Evolutionary conservation across 2,888 invertebrate genomes (phyloP).

Genomic region (Coleophora deauratella): DNA sequence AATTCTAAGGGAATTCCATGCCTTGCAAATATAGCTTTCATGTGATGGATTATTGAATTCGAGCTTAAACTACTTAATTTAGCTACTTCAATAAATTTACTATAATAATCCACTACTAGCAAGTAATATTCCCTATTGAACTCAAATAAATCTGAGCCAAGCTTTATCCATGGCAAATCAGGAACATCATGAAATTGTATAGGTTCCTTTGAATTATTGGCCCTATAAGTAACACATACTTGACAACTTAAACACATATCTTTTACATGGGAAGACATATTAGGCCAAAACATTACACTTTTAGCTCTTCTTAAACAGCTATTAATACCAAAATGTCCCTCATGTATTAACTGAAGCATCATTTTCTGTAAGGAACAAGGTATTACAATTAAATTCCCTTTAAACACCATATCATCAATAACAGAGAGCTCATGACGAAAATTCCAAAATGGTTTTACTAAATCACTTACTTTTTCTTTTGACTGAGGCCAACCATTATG

Average conservation of each 20-base stretch:
- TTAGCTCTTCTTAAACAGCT: no score
- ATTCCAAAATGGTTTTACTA: neutral
- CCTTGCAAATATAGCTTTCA: conserved; percentile 7
- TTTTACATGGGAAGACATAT: neutral
- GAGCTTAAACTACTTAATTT: conserved; percentile 1
- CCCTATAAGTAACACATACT: no score
- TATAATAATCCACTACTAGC: conserved; percentile 9
- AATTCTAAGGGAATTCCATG: conserved; percentile 11
- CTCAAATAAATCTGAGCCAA: conserved; percentile 7
- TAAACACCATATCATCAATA: neutral
- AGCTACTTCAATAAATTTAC: conserved; percentile 8
- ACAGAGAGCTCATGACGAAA: neutral
- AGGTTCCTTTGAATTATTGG: neutral
- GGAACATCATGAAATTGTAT: neutral
- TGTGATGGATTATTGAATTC: conserved; percentile 1
- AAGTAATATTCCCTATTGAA: conserved; percentile 1
- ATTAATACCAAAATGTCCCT: neutral
- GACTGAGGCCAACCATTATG: neutral
- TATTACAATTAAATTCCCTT: neutral
- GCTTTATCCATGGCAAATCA: neutral
- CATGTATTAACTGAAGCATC: neutral
- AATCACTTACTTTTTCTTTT: neutral
- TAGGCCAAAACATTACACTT: neutral
- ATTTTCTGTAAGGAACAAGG: neutral
- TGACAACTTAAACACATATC: neutral